Evolutionary conservation across 2,888 invertebrate species (phyloP), one percentile per base, ranked within the genome.

Genomic region (Zygaena filipendulae): DNA sequence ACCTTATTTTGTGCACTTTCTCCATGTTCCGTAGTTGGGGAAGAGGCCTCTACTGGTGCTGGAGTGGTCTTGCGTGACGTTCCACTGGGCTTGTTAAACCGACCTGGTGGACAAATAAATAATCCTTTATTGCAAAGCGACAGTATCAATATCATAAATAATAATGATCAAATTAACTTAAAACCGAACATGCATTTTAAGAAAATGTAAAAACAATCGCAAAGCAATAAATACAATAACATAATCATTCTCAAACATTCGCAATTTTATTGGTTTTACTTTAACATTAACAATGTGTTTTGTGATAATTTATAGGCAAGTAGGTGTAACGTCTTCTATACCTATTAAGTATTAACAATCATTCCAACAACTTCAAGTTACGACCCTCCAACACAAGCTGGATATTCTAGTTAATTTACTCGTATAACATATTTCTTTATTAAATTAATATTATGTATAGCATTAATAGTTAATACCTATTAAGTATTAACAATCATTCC

Each of bases 81-180:
- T 11, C 59, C 64, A 25, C 57, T 51, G 3, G 81, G 74, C 49
- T 82, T 72, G 35, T 62, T 58, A 43, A 74, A 77, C 8, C 80
- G 80, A 49, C 82, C 83, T 77, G 66, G 13, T 30, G 38, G n/a
- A 49, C 45, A 55, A 50, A 44, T n/a, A n/a, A 4, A 16, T 27
- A 36, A 32, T 39, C 36, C 24, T 42, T 49, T 48, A 74, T 71
- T 47, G n/a, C n/a, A n/a, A n/a, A n/a, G n/a, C n/a, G n/a, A n/a
- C n/a, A n/a, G 57, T 38, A 40, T 34, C 23, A 12, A 19, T 11
- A 3, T 8, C 3, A 22, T 23, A 25, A 2, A 23, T 8, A 11
- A 16, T 7, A 8, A 21, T 21, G 7, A 21, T 7, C 21, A 21
- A n/a, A n/a, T n/a, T n/a, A n/a, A n/a, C n/a, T 11, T 25, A 18